These are phyloP conservation scores for Nemotelus nigrinus DNA, from an alignment of 2,888 invertebrate genomes.

Conservation along the genomic window DNA sequence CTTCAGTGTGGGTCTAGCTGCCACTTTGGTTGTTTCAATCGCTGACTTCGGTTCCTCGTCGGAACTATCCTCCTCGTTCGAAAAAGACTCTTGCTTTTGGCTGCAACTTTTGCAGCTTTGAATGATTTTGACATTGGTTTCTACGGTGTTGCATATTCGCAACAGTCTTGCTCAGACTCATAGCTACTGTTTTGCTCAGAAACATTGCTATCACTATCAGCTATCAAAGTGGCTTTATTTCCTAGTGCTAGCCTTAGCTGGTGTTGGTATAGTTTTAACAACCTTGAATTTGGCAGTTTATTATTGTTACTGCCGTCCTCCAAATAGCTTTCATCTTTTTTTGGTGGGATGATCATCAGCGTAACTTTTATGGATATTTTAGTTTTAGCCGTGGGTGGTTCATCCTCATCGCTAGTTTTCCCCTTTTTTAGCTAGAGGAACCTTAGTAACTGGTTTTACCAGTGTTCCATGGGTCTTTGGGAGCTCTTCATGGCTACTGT, in stretches of 20 bases:
- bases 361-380: slow-evolving; percentile 55
- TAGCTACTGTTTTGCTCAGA: no score
- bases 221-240: no score
- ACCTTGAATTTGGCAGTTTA: slow-evolving; percentile 52
- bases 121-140: no score
- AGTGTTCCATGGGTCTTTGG: slow-evolving; percentile 11
- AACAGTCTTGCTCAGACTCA: no score
- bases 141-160: no score
- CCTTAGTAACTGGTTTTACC: slow-evolving; percentile 48
- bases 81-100: neutral
- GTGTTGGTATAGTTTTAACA: slow-evolving; percentile 48
- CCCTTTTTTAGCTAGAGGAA: slow-evolving; percentile 51
- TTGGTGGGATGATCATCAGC: slow-evolving; percentile 50
- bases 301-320: slow-evolving; percentile 51
- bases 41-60: slow-evolving; percentile 61
- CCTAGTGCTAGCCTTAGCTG: slow-evolving; percentile 50
- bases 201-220: no score
- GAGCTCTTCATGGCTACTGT: slow-evolving; percentile 42
- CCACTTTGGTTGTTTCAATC: slow-evolving; percentile 55
- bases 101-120: no score
- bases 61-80: slow-evolving; percentile 61
- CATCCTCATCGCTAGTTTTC: slow-evolving; percentile 48
- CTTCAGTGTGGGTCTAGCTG: slow-evolving; percentile 51
- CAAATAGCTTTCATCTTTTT: slow-evolving; percentile 51
- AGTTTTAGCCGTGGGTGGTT: slow-evolving; percentile 48